Evolutionary conservation across 2,888 invertebrate species (phyloP), one percentile per base, ranked within the genome.

Genomic region (Mesorhabditis spiculigera): DNA sequence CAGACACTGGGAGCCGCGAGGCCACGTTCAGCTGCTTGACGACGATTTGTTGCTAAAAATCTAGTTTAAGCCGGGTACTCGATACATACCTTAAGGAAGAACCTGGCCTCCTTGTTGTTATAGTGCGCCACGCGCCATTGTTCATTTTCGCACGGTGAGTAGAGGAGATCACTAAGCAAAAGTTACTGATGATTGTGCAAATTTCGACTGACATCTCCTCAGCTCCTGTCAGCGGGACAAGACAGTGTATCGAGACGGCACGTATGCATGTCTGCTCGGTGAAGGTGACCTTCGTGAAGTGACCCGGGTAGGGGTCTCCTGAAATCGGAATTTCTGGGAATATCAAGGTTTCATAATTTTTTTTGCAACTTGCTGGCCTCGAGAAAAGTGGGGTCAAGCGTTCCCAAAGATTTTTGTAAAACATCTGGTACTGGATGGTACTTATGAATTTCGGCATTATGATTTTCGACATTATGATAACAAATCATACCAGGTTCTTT

Each of bases 101-200:
- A 50, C n/a, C 58, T 50, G 10, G 8, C 58, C 58, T 50, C 58
- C n/a, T 50, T 50, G 58, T 50, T 50, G 58, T 50, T 50, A n/a
- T 50, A 50, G n/a, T 50, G 58, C 8, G 58, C 58, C 58, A 50
- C 58, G 8, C 58, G 8, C 58, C 58, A 50, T 50, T 50, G 58
- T 13, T n/a, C 58, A 50, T 50, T 50, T 50, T 50, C 58, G n/a
- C 58, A 50, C 10, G 8, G 8, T 50, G 58, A 13, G 58, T 50
- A 50, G 58, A 50, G 58, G 58, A 50, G 58, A 50, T 50, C 58
- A n/a, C 58, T 50, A n/a, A 3, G 3, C n/a, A 13, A 50, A 50
- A 50, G 58, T n/a, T 50, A 50, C 0, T 50, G 58, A 3, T 0
- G 8, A 50, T 50, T 50, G 58, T 50, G 3, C 58, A 13, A 13